Percentiles rank a stretch among this genome's conserved stretches.
Evolutionary conservation across 2,797 vertebrate species (phyloP).

Genomic region (Tarsius wallacei): DNA sequence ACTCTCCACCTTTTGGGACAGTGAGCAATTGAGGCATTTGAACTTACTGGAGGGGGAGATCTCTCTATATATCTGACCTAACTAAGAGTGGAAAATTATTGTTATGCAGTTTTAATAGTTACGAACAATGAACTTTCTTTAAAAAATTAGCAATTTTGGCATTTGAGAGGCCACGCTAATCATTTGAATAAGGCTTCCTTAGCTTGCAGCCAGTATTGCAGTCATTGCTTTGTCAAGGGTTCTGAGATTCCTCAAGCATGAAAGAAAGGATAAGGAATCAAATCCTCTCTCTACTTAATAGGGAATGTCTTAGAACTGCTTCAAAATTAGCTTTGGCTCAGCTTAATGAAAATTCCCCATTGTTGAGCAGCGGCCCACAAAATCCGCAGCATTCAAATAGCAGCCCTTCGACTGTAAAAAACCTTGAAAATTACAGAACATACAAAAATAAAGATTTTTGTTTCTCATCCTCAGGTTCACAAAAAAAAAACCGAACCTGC

Average conservation of each 20-base stretch:
- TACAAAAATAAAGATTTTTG: constrained; percentile 74
- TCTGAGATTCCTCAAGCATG: constrained; percentile 65
- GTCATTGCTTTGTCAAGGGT: constrained; percentile 69
- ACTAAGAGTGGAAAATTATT: neutral
- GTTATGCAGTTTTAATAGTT: neutral
- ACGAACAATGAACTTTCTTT: constrained; percentile 28
- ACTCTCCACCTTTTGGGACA: constrained; percentile 35
- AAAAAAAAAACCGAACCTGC: neutral
- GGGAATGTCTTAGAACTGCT: constrained; percentile 80
- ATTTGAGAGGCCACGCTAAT: constrained; percentile 44
- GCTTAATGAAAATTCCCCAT: constrained; percentile 79
- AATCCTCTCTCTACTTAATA: constrained; percentile 63
- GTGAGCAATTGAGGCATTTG: constrained; percentile 19
- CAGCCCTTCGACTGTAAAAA: constrained; percentile 71
- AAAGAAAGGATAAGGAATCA: constrained; percentile 74
- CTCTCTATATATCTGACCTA: neutral
- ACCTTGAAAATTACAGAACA: constrained; percentile 80
- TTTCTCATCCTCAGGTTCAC: neutral
- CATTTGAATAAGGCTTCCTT: constrained; percentile 62
- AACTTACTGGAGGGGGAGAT: neutral
- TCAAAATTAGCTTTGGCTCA: constrained; percentile 75
- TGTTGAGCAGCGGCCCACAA: constrained; percentile 71
- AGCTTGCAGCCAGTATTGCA: constrained; percentile 44
- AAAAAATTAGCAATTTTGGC: constrained; percentile 21
- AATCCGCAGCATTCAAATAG: constrained; percentile 80